Percentiles rank a stretch among this genome's conserved stretches.
These are phyloP conservation scores for Acronicta leporina DNA, from an alignment of 2,888 invertebrate genomes.

Conservation along the genomic window DNA sequence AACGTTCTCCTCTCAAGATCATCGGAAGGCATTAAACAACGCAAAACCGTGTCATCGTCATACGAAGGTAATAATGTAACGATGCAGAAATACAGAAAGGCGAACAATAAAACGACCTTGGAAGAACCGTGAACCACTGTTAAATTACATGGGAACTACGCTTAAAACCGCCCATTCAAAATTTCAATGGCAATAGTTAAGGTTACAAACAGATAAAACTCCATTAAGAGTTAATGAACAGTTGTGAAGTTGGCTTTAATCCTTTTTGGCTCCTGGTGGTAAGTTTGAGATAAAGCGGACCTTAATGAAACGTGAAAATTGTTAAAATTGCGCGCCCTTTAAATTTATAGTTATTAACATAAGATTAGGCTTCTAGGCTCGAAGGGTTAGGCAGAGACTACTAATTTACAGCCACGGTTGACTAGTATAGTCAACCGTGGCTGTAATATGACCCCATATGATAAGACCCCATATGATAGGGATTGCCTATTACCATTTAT, in stretches of 20 bases:
- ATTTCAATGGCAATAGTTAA: slow-evolving; percentile 47
- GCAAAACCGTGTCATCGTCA: slow-evolving; percentile 2
- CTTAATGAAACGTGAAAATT: not conserved
- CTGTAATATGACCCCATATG: too few species aligned
- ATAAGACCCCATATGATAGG: too few species aligned
- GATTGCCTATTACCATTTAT: too few species aligned
- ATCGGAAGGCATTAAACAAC: slow-evolving; percentile 8
- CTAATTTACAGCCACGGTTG: too few species aligned
- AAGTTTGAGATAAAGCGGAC: not conserved
- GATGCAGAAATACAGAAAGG: slow-evolving; percentile 28
- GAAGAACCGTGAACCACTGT: slow-evolving; percentile 24
- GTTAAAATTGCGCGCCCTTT: too few species aligned
- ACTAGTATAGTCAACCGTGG: too few species aligned
- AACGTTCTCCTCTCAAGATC: slow-evolving; percentile 6
- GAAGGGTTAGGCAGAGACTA: too few species aligned
- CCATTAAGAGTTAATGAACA: slow-evolving; percentile 28
- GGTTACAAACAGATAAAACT: slow-evolving; percentile 20
- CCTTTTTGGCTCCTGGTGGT: not conserved
- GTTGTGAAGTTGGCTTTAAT: slow-evolving; percentile 11
- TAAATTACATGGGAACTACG: slow-evolving; percentile 43
- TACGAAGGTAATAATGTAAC: slow-evolving; percentile 23
- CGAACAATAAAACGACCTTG: slow-evolving; percentile 50
- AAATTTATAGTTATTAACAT: too few species aligned
- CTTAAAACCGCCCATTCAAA: slow-evolving; percentile 38
- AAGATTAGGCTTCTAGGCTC: too few species aligned